A percentile compares a stretch with the other conserved stretches of the same genome.
Conservation (phyloP, 2,113 vertebrate species). For the Dicaeum eximium region DNA sequence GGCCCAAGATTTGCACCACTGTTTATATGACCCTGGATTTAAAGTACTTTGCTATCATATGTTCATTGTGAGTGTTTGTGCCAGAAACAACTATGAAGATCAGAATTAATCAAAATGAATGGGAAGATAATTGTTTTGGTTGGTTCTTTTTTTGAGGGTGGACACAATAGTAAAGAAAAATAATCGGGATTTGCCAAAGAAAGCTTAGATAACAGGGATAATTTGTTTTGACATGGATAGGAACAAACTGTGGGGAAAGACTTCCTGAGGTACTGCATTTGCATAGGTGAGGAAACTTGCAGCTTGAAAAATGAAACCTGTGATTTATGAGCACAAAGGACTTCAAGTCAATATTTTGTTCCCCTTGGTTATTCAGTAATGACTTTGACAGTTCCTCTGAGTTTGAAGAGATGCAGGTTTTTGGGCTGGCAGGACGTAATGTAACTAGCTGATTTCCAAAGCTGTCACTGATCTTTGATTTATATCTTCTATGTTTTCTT, state of each 20-base stretch:
- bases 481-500: not conserved
- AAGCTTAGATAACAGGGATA: not conserved
- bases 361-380: not conserved
- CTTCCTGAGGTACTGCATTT: not conserved
- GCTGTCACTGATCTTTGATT: conserved; percentile 1
- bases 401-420: conserved; percentile 6
- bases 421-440: not conserved
- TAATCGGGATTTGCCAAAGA: not conserved
- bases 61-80: not conserved
- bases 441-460: not conserved
- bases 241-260: not conserved
- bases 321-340: not conserved
- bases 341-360: not conserved
- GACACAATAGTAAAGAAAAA: not conserved
- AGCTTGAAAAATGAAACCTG: not conserved
- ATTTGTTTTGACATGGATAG: not conserved
- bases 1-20: not conserved
- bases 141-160: not conserved
- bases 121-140: not conserved
- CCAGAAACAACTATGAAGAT: not conserved
- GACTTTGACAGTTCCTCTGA: conserved; percentile 16
- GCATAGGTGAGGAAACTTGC: not conserved
- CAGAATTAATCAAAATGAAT: not conserved
- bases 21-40: not conserved
- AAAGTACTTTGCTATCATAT: not conserved